Conservation (phyloP, 1,140 invertebrate species). For the Drosophila virilis region DNA sequence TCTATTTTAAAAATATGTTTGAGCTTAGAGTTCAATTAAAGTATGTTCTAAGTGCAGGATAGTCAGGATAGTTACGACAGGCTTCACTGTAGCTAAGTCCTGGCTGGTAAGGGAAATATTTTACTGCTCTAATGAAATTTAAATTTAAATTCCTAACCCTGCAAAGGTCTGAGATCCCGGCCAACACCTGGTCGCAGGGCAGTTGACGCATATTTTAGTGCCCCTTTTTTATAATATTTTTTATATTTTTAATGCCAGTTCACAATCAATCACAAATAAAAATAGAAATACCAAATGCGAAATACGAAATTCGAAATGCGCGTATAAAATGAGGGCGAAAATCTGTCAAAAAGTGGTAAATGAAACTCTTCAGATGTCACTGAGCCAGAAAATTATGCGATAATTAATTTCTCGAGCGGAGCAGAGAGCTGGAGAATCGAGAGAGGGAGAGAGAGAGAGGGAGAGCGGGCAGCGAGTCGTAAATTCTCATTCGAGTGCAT, state of each 20-base stretch:
- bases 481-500: constrained; percentile 50
- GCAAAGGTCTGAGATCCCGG: neutral
- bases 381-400: constrained; percentile 84
- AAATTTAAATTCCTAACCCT: neutral
- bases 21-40: too few relatives aligned
- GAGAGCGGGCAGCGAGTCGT: constrained; percentile 36
- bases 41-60: too few relatives aligned
- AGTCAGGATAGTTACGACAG: too few relatives aligned
- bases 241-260: neutral
- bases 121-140: neutral
- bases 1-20: too few relatives aligned
- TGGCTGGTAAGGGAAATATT: too few relatives aligned
- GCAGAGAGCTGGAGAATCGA: neutral
- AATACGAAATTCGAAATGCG: constrained; percentile 7
- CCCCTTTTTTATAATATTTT: constrained; percentile 6
- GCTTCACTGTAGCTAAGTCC: too few relatives aligned
- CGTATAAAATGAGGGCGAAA: constrained; percentile 44
- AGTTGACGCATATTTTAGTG: constrained; percentile 11
- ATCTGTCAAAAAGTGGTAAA: constrained; percentile 82
- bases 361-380: constrained; percentile 81
- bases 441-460: neutral
- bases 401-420: constrained; percentile 78
- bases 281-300: constrained; percentile 37
- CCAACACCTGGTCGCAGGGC: constrained; percentile 22
- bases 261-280: constrained; percentile 35